Evolutionary conservation across 2,888 invertebrate genomes (phyloP), one percentile per base, ranked within the genome.

Genomic region (Tetragonisca angustula): DNA sequence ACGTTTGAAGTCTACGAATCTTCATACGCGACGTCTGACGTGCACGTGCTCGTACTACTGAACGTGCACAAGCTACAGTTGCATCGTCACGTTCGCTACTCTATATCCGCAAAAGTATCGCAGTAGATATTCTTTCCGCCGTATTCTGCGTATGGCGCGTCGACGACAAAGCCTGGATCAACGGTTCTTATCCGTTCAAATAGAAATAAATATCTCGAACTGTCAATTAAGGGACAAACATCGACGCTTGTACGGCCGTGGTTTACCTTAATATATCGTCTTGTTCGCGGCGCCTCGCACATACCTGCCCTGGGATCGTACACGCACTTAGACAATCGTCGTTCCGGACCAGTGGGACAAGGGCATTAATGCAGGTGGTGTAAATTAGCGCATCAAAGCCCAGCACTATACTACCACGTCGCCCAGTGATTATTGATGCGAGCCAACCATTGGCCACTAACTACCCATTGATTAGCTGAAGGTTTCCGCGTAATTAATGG

Each of bases 391-490:
- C 91, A 89, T 91, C 93, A 92, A 92, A 93, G 93, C 91, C 86
- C 85, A 78, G 78, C 81, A 86, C 89, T 82, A 77, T 90, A 87
- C 89, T 89, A 87, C 87, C 89, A 89, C 88, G 88, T 79, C 88
- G 89, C 87, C 87, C 90, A 91, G 91, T 93, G 93, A 94, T 93
- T 93, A 94, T 93, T 92, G 93, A 92, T 90, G 93, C 88, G 91
- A 89, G 88, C 91, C 90, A 90, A 92, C 92, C 92, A 93, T 91
- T 90, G 92, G 91, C 92, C 92, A 91, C 92, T 93, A 93, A 94
- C 92, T 92, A 92, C 89, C 92, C 92, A 94, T 92, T 93, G 93
- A 93, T 94, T 94, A 93, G 93, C 92, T 88, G 86, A 88, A 89
- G 92, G 91, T 90, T 91, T 89, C 86, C 90, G 87, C 87, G 90